phyloP scores from a whole-genome alignment of 2,113 vertebrate species.

The Asarcornis scutulata region DNA sequence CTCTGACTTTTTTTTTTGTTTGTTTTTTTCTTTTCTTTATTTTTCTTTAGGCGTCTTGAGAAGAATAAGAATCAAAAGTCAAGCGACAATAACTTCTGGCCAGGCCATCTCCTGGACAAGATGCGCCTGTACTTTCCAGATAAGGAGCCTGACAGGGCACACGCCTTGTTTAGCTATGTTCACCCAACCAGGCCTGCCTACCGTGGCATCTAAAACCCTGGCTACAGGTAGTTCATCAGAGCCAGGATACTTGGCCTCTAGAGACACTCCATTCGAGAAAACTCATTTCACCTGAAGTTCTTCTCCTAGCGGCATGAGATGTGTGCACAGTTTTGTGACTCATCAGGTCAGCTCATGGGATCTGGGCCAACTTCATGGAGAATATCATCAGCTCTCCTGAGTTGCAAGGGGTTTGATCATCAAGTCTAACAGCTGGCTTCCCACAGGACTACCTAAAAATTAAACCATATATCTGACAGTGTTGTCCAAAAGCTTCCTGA shows the following conservation, averaged over 20 bases:
- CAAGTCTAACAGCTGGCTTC: too few relatives aligned
- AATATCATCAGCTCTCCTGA: not conserved
- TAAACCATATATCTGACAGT: too few relatives aligned
- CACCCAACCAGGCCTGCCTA: not conserved
- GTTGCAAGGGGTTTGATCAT: not conserved
- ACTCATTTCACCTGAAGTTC: not conserved
- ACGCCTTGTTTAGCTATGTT: slow-evolving; percentile 39
- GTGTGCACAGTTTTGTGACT: not conserved
- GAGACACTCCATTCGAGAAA: not conserved
- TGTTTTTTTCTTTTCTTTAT: not conserved
- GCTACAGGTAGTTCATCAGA: not conserved
- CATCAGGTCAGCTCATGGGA: not conserved
- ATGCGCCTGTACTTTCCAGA: slow-evolving; percentile 55
- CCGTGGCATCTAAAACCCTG: not conserved
- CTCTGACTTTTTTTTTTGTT: too few relatives aligned
- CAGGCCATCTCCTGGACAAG: slow-evolving; percentile 72
- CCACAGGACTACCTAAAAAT: too few relatives aligned
- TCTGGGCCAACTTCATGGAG: not conserved
- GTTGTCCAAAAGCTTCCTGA: too few relatives aligned
- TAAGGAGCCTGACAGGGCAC: not conserved
- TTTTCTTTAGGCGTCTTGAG: not conserved
- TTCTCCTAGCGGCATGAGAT: not conserved
- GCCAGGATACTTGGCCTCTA: not conserved
- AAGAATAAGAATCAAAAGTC: not conserved
- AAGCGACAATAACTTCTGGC: slow-evolving; percentile 66